Evolutionary conservation across 2,888 invertebrate genomes (phyloP), one percentile per base, ranked within the genome.

Genomic region (Allolobophora icterica): DNA sequence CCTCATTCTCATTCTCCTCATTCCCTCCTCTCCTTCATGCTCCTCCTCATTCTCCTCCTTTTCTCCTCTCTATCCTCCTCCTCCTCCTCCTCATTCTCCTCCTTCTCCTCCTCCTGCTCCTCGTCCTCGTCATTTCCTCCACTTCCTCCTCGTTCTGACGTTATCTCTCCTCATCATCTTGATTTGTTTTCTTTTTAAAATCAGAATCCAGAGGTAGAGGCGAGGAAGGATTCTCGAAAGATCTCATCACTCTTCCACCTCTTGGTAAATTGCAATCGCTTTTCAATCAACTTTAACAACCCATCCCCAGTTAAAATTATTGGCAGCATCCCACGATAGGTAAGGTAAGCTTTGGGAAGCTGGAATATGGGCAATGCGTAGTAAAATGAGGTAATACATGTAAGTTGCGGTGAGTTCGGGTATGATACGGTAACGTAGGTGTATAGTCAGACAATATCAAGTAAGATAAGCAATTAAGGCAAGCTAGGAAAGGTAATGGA

Each of bases 181-280:
- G 71, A 71, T 71, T n/a, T 71, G 71, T 71, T 71, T 71, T 71
- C 71, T 71, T 13, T 71, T 52, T 71, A 11, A 71, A 71, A 17
- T 11, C 71, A 71, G 71, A 71, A 71, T 71, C n/a, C 71, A 71
- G n/a, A 71, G n/a, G 71, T 3, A 52, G 52, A 24, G 33, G 84
- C 33, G 87, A 34, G 17, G 87, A 87, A 87, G 34, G 34, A 35
- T 87, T 87, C 87, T 87, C 87, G 34, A 87, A 87, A 87, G 87
- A 87, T 33, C 87, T 87, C 34, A 87, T 87, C 87, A 87, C 87
- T 38, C 87, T 87, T 15, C 87, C 87, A 8, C 87, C 87, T 34
- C 38, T 87, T 38, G 87, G 87, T 87, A 38, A 87, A 87, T 13
- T 6, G 30, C 71, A 30, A 71, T 71, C 71, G 17, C 21, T 24